phyloP scores from a whole-genome alignment of 2,113 vertebrate genomes.

The Gymnarchus niloticus region DNA sequence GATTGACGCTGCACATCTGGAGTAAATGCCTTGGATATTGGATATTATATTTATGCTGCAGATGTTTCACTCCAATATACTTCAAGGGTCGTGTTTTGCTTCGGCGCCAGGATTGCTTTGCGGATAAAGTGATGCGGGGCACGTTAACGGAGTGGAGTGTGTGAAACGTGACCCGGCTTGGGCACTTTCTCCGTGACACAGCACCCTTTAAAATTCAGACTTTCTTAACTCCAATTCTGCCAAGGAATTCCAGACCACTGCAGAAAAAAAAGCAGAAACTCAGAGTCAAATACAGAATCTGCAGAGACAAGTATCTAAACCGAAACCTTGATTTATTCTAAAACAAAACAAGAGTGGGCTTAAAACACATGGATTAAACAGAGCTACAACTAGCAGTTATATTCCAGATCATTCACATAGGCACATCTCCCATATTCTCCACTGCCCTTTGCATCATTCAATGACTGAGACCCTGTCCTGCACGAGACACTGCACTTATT shows the following conservation, averaged over 20 bases:
- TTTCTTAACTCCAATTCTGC: conserved; percentile 42
- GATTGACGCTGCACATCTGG: not conserved
- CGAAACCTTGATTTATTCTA: not conserved
- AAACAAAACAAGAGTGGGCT: not conserved
- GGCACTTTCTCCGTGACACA: not conserved
- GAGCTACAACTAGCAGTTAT: not conserved
- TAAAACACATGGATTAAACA: not conserved
- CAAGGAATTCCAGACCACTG: conserved; percentile 38
- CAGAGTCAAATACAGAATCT: conserved; percentile 13
- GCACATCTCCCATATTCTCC: not conserved
- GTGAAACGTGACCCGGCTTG: not conserved
- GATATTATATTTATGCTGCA: not conserved
- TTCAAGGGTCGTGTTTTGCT: too few species aligned
- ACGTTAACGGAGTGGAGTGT: not conserved
- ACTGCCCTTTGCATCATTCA: not conserved
- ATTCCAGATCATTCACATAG: too few species aligned
- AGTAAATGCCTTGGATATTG: not conserved
- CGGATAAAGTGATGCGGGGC: not conserved
- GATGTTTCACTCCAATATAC: not conserved
- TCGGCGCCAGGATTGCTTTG: not conserved
- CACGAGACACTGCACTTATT: not conserved
- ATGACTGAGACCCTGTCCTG: not conserved
- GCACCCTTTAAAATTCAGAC: not conserved
- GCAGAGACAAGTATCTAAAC: not conserved
- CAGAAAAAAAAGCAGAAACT: conserved; percentile 39